These are phyloP conservation scores for Hydrochoerus hydrochaeris DNA, from an alignment of 2,113 vertebrate species.

Conservation along the genomic window DNA sequence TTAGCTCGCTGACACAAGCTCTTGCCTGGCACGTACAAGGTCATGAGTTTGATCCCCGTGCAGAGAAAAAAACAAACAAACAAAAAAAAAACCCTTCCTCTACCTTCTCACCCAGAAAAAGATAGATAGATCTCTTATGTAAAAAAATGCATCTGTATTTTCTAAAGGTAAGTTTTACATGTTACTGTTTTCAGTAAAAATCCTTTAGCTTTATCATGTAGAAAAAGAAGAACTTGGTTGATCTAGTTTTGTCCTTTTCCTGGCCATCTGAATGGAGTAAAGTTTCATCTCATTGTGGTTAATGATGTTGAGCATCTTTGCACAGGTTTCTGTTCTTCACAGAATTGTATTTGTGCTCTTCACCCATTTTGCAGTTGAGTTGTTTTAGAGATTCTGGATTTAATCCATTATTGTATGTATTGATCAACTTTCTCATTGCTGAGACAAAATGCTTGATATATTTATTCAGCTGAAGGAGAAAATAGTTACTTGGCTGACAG, in stretches of 20 bases:
- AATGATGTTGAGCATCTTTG: constrained; percentile 6
- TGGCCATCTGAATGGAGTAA: not conserved
- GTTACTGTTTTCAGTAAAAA: not conserved
- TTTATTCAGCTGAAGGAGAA: not conserved
- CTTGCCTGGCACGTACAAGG: too few relatives aligned
- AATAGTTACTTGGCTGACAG: not conserved
- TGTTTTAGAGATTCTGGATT: not conserved
- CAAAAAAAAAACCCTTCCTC: not conserved
- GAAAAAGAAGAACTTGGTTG: not conserved
- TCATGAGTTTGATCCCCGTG: too few relatives aligned
- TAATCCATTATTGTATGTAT: not conserved
- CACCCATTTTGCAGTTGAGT: not conserved
- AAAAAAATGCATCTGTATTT: constrained; percentile 1
- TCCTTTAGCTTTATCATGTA: not conserved
- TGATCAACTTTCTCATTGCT: not conserved
- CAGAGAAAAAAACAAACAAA: too few relatives aligned
- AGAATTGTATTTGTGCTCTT: not conserved
- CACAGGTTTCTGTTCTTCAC: not conserved
- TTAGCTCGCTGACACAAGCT: too few relatives aligned
- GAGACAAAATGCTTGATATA: not conserved
- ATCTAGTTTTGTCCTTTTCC: not conserved
- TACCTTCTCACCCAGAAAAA: not conserved
- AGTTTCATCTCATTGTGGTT: not conserved
- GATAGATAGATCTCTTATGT: not conserved
- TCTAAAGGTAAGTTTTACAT: not conserved